These are phyloP conservation scores for Drosophila melanica DNA, from an alignment of 1,140 invertebrate genomes.

Conservation along the genomic window DNA sequence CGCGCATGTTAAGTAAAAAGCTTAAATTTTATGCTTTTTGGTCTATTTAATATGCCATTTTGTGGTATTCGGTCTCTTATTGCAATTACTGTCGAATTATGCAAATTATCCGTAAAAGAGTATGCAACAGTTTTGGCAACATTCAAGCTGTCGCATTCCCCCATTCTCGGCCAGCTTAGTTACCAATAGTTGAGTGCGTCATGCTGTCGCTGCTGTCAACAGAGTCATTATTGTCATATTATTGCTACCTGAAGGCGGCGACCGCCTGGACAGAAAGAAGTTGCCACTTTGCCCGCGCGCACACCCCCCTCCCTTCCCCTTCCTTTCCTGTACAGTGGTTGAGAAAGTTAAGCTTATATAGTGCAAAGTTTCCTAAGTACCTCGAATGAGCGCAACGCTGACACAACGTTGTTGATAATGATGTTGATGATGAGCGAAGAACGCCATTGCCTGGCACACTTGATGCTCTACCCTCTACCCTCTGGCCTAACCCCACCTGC, in stretches of 20 bases:
- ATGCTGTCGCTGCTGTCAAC: constrained; percentile 51
- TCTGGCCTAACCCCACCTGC: not conserved
- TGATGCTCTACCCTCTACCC: not conserved
- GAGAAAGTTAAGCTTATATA: constrained; percentile 69
- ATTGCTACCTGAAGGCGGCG: constrained; percentile 47
- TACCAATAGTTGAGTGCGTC: constrained; percentile 1
- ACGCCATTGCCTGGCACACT: constrained; percentile 8
- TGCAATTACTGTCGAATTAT: constrained; percentile 6
- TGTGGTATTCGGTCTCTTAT: constrained; percentile 2
- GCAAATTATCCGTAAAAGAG: constrained; percentile 21
- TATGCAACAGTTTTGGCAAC: constrained; percentile 29
- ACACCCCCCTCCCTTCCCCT: not conserved
- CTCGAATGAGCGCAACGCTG: constrained; percentile 41
- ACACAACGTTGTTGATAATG: constrained; percentile 13
- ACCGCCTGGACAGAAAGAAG: not conserved
- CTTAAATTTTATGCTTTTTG: constrained; percentile 10
- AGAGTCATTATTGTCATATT: constrained; percentile 76
- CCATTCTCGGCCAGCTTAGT: not conserved
- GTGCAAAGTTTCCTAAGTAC: constrained; percentile 73
- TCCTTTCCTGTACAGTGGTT: constrained; percentile 10
- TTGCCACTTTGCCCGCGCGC: not conserved
- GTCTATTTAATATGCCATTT: not conserved
- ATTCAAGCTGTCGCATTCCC: not conserved
- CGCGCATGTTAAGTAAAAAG: not conserved
- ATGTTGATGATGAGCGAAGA: constrained; percentile 18